Evolutionary conservation across 2,113 vertebrate genomes (phyloP).

Genomic region (Pelobates fuscus): DNA sequence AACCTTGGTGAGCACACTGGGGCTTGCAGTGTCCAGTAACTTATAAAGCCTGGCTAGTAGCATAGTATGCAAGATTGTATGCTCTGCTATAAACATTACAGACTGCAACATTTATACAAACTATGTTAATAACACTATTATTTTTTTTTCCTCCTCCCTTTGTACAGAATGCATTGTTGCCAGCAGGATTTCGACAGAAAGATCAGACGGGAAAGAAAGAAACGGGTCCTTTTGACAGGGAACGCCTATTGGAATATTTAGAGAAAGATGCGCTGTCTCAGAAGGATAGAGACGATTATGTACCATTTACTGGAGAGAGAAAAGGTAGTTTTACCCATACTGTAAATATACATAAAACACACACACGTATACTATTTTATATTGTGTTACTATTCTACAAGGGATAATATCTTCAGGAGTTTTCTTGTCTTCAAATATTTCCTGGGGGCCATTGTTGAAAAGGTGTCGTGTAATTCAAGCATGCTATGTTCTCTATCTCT

Average conservation of each 20-base stretch:
- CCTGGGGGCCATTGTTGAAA: too few relatives aligned
- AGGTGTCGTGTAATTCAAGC: too few relatives aligned
- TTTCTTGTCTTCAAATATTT: too few relatives aligned
- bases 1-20: too few relatives aligned
- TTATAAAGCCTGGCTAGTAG: too few relatives aligned
- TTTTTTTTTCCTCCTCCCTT: constrained; percentile 44
- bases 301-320: constrained; percentile 92
- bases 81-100: too few relatives aligned
- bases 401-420: too few relatives aligned
- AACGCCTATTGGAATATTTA: constrained; percentile 82
- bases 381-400: neutral
- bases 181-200: constrained; percentile 92
- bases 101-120: too few relatives aligned
- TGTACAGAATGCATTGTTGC: constrained; percentile 91
- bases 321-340: constrained; percentile 76
- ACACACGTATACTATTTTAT: neutral
- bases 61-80: too few relatives aligned
- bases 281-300: constrained; percentile 89
- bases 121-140: too few relatives aligned
- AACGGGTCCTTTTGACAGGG: constrained; percentile 82
- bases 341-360: neutral
- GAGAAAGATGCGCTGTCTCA: constrained; percentile 93
- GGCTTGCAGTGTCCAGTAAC: too few relatives aligned
- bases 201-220: constrained; percentile 86
- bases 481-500: too few relatives aligned